Evolutionary conservation across 2,113 vertebrate species (phyloP).

Genomic region (Hipposideros armiger): DNA sequence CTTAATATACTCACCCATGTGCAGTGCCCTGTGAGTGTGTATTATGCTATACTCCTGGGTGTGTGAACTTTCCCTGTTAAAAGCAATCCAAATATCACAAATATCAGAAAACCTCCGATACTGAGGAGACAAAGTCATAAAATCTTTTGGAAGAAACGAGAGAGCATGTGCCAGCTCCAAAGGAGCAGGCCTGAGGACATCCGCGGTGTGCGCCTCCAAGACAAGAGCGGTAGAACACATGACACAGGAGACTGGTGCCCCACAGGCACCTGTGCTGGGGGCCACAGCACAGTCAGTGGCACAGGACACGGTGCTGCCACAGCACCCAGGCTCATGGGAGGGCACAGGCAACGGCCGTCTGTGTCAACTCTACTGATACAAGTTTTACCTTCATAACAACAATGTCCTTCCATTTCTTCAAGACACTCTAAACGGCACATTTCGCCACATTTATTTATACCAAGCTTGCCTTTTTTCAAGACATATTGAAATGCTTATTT

Average conservation of each 20-base stretch:
- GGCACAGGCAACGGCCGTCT: neutral
- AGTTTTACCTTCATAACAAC: neutral
- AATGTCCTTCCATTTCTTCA: neutral
- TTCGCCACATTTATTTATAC: neutral
- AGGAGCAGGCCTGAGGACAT: neutral
- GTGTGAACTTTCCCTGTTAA: neutral
- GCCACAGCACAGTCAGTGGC: neutral
- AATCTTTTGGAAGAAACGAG: neutral
- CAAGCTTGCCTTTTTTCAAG: neutral
- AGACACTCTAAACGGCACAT: neutral
- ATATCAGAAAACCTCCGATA: neutral
- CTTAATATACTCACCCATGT: no score
- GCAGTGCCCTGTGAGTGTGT: no score
- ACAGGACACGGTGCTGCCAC: neutral
- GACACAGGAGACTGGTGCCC: neutral
- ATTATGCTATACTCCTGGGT: neutral
- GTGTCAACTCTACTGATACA: neutral
- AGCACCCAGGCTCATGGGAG: neutral
- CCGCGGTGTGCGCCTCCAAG: accelerated
- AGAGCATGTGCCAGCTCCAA: neutral
- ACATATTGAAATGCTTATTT: neutral
- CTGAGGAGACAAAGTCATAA: neutral
- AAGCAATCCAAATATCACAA: neutral
- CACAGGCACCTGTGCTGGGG: neutral
- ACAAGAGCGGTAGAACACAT: no score